Conservation (phyloP, 2,113 vertebrate genomes). For the Zapus hudsonius region DNA sequence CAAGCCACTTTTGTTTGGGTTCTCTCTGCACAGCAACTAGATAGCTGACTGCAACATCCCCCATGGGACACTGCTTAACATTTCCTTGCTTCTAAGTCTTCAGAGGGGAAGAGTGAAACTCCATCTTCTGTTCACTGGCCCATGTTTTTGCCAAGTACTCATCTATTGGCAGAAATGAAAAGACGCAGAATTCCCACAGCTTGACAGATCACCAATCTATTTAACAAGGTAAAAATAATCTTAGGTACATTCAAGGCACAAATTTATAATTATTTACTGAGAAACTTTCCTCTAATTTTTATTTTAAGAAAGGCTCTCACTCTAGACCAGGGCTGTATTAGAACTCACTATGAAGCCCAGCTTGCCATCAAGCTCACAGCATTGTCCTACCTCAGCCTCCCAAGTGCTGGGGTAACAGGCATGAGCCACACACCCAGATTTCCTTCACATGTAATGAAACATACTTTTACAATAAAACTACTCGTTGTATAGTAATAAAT, state of each 20-base stretch:
- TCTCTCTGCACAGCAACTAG: too few relatives aligned
- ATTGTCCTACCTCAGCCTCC: background rate
- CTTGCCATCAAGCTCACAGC: background rate
- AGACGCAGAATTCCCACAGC: background rate
- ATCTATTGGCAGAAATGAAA: background rate
- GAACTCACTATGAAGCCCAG: background rate
- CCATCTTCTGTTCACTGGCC: background rate
- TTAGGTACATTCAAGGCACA: background rate
- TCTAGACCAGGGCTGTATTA: background rate
- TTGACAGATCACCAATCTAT: too few relatives aligned
- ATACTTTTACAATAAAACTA: background rate
- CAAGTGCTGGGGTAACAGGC: background rate
- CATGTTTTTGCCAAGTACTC: background rate
- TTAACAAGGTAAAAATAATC: too few relatives aligned
- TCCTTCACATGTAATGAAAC: constrained; percentile 16
- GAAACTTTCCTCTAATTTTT: background rate
- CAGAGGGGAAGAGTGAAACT: background rate
- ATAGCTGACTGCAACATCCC: too few relatives aligned
- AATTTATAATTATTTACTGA: background rate
- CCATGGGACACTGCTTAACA: background rate
- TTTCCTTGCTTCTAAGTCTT: background rate
- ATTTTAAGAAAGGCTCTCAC: background rate
- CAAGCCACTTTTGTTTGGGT: too few relatives aligned
- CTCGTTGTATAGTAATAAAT: constrained; percentile 16
- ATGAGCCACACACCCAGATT: background rate